phyloP scores from a whole-genome alignment of 1,140 invertebrate species.

The Potamilus streckersoni region DNA sequence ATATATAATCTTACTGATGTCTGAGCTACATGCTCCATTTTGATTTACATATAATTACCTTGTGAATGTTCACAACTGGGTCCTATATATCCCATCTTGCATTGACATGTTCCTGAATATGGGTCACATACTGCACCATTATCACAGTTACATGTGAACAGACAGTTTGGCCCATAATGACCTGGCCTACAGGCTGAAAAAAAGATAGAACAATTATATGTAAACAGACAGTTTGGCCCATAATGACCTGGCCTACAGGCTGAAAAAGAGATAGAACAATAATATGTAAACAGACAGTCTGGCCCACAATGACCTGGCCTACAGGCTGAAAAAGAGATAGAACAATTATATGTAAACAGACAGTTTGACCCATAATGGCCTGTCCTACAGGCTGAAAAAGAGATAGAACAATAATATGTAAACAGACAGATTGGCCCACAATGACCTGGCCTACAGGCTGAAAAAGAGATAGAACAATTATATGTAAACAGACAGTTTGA shows the following conservation, averaged over 20 bases:
- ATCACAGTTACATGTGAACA: conserved; percentile 87
- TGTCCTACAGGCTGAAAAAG: conserved; percentile 51
- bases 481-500: conserved; percentile 86
- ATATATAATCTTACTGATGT: too few species aligned
- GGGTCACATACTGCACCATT: conserved; percentile 70
- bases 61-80: conserved; percentile 55
- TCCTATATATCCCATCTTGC: conserved; percentile 70
- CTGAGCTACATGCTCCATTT: too few species aligned
- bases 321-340: conserved; percentile 48
- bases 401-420: conserved; percentile 80
- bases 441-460: conserved; percentile 52
- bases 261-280: conserved; percentile 73
- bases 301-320: conserved; percentile 67
- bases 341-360: conserved; percentile 79
- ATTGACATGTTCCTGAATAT: conserved; percentile 78
- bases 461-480: conserved; percentile 29
- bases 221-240: conserved; percentile 82
- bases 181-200: conserved; percentile 56
- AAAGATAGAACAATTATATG: conserved; percentile 70
- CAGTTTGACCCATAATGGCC: conserved; percentile 76
- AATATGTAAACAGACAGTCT: conserved; percentile 86
- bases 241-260: conserved; percentile 53
- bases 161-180: conserved; percentile 77
- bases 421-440: conserved; percentile 81
- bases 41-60: conserved; percentile 35